phyloP scores from a whole-genome alignment of 2,113 vertebrate genomes.

The Montifringilla adamsi region DNA sequence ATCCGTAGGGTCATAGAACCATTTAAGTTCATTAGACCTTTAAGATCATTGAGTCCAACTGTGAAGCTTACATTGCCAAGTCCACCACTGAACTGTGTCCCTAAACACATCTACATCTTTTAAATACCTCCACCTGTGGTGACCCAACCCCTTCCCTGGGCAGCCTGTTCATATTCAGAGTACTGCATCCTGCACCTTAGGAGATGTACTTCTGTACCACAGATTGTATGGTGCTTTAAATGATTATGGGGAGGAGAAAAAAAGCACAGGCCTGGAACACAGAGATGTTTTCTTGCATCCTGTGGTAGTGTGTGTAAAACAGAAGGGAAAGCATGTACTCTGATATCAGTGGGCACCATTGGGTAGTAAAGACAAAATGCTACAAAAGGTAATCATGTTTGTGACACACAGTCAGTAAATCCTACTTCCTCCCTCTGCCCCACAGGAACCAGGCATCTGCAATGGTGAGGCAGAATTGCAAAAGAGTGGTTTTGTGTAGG shows the following conservation, averaged over 20 bases:
- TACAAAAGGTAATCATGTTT: neutral
- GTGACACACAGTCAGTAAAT: neutral
- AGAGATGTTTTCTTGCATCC: neutral
- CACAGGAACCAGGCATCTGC: neutral
- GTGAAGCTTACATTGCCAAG: neutral
- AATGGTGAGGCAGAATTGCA: neutral
- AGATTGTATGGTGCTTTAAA: neutral
- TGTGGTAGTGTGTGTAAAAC: neutral
- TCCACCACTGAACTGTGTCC: neutral
- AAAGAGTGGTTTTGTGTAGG: neutral
- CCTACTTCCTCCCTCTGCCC: neutral
- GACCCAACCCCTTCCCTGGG: neutral
- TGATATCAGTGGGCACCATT: accelerated
- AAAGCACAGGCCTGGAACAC: neutral
- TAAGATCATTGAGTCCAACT: neutral
- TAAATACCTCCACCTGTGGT: neutral
- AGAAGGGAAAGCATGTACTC: accelerated
- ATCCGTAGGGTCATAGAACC: neutral
- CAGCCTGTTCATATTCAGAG: neutral
- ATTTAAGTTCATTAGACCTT: neutral
- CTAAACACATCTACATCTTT: neutral
- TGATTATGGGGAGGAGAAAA: neutral
- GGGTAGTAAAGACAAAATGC: neutral
- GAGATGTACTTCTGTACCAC: neutral
- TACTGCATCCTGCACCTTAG: neutral